Evolutionary conservation across 2,113 vertebrate species (phyloP), one percentile per base, ranked within the genome.

Genomic region (Octodon degus): DNA sequence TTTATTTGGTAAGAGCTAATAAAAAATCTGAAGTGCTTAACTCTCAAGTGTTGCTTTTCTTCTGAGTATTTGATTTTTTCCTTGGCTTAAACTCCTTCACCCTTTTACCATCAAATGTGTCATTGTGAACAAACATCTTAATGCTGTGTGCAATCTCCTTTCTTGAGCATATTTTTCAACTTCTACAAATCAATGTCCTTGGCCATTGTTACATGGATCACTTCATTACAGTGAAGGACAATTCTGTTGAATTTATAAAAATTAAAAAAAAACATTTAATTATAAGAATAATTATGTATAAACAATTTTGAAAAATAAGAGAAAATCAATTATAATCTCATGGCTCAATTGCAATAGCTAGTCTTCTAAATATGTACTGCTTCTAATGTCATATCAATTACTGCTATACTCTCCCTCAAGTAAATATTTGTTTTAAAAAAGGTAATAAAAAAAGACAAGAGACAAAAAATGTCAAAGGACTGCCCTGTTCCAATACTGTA

Each of bases 1-100:
- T 97, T 97, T 97, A 97, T 97, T 98, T 97, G 95, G 96, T 96
- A 96, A 97, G 96, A 97, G 96, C 96, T 97, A 97, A 97, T 97
- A 97, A 97, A 97, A 97, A 97, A 70, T 87, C 94, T 96, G 89
- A 97, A 97, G 94, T 97, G 80, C 93, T 97, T 97, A 97, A 95
- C 91, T 97, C 89, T 96, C 79, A 53, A 97, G 94, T 95, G 82
- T 92, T 97, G 92, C 81, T 97, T 97, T 97, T 93, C 91, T 96
- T 97, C 82, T 92, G 88, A 79, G 91, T 93, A 90, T 96, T 97
- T 95, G 96, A 96, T 86, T 97, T 94, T 90, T 87, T 96, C 47
- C 83, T 96, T 91, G 86, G 82, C 72, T 79, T 80, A 86, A 92
- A 63, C 55, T 62, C 14, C n/a, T 60, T 43, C 27, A 72, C 40